Evolutionary conservation across 2,888 invertebrate species (phyloP), one percentile per base, ranked within the genome.

Genomic region (Perizoma affinitatum): DNA sequence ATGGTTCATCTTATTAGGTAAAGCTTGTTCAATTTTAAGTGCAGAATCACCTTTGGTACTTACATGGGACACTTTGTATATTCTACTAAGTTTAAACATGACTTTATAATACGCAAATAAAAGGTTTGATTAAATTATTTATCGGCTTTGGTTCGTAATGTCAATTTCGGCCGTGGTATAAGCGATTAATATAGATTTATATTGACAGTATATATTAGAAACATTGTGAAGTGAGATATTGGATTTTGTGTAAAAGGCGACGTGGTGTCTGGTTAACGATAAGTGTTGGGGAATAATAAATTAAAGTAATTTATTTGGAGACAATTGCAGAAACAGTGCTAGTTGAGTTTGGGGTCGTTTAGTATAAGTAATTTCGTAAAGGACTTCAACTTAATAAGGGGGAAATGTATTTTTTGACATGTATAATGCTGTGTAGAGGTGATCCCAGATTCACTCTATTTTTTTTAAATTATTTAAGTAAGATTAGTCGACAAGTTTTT

Each of bases 121-220:
- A 45, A 59, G 57, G 10, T 59, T 49, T 47, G 52, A 38, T 65
- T 66, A 66, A 49, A 55, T 63, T 63, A 61, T 67, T 65, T 65
- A 69, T 69, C 45, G 60, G 58, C 49, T 49, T 57, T 40, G 38
- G 54, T 10, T 47, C 48, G 38, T 54, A 64, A 60, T 54, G 53
- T 59, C 51, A 53, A 51, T 57, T 54, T 55, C 55, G 54, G 55
- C 56, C 61, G 52, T 65, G 63, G 67, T 61, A 65, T 63, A 54
- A 60, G 54, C 52, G 55, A 59, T 62, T 48, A 56, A 50, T 43
- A 34, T 33, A 43, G 62, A 62, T 62, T 62, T 58, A 62, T 62
- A 36, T 54, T 51, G 62, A 62, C 62, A 47, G 34, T 43, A 45
- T 44, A 40, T 40, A 57, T 49, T 57, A 50, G 49, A 58, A 54